A percentile compares a stretch with the other conserved stretches of the same genome.
Conservation (phyloP, 2,888 invertebrate genomes). For the Drosophila barbarae region DNA sequence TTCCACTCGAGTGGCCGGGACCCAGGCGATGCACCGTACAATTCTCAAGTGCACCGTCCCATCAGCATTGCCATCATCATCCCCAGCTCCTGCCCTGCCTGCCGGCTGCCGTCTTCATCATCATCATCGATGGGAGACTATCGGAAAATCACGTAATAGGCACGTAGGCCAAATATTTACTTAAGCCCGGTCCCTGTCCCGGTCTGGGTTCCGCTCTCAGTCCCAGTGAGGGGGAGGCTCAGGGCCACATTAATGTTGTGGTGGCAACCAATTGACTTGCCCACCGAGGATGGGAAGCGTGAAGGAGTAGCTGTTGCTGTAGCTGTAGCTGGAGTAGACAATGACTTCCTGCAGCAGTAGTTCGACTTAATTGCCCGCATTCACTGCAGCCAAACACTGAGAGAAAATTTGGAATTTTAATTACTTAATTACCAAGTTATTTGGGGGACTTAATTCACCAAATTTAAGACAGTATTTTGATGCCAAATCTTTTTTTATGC, state of each 20-base stretch:
- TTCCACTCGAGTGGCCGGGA: conserved; percentile 31
- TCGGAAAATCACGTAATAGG: conserved; percentile 72
- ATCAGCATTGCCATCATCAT: conserved; percentile 13
- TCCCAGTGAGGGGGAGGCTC: neutral
- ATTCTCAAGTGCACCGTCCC: conserved; percentile 43
- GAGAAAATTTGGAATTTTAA: too few species aligned
- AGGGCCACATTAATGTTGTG: conserved; percentile 54
- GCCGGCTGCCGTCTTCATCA: conserved; percentile 16
- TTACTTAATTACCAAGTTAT: neutral
- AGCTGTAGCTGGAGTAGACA: conserved; percentile 24
- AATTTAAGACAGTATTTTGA: neutral
- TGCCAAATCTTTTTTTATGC: neutral
- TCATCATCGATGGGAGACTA: conserved; percentile 55
- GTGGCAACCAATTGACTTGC: conserved; percentile 65
- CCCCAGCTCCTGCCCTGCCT: neutral
- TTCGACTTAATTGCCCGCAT: conserved; percentile 59
- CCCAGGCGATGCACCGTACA: conserved; percentile 33
- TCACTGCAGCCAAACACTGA: conserved; percentile 31
- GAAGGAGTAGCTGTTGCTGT: conserved; percentile 27
- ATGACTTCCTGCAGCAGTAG: conserved; percentile 61
- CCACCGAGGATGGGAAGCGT: conserved; percentile 14
- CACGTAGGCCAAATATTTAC: conserved; percentile 72
- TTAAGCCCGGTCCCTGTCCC: conserved; percentile 48
- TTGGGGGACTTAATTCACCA: neutral
- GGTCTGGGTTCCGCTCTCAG: neutral